Percentiles rank a stretch among this genome's conserved stretches.
phyloP scores from a whole-genome alignment of 2,797 vertebrate genomes.

The Poeciliopsis infans region DNA sequence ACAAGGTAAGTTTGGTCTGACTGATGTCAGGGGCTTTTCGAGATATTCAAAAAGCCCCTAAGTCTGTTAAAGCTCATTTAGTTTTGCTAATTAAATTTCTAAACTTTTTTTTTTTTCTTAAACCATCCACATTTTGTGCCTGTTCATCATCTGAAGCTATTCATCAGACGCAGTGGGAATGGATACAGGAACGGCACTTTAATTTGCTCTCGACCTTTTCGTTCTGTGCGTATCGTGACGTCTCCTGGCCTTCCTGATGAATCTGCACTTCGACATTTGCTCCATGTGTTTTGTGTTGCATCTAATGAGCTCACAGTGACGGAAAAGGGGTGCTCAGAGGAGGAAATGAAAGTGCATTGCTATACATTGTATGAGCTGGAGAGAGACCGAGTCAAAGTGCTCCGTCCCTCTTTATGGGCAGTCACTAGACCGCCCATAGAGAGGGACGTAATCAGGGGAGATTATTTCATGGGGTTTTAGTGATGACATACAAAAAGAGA shows the following conservation, averaged over 20 bases:
- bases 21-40: background rate
- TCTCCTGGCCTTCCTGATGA: constrained; percentile 40
- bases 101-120: background rate
- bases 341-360: constrained; percentile 28
- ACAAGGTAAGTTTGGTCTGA: background rate
- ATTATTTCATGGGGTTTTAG: background rate
- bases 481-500: constrained; percentile 20
- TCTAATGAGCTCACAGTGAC: constrained; percentile 32
- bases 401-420: background rate
- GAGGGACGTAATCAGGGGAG: background rate
- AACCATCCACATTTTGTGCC: background rate
- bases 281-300: constrained; percentile 19
- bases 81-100: background rate
- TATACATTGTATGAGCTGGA: constrained; percentile 22
- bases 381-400: constrained; percentile 28
- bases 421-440: constrained; percentile 2
- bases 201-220: constrained; percentile 34
- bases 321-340: constrained; percentile 7
- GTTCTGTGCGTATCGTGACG: constrained; percentile 6
- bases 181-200: background rate
- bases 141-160: background rate
- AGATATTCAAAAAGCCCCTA: background rate
- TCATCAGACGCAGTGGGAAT: background rate
- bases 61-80: background rate
- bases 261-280: constrained; percentile 9